Base-by-base conservation (phyloP, 2,113 vertebrate species). In the Chaetodon auriga region DNA sequence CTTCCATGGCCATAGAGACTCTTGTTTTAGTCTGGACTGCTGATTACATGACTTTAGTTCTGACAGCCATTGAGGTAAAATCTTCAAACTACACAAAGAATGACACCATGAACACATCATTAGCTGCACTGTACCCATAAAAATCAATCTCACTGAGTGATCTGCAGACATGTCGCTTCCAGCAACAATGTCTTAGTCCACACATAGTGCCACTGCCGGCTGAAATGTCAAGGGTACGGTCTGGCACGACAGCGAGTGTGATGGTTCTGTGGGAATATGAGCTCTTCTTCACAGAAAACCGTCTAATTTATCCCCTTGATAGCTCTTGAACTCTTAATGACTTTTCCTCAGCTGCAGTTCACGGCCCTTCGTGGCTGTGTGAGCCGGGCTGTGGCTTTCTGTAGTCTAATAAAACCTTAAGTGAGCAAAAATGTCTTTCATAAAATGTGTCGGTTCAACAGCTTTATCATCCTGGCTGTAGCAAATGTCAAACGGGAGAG, bases 341-440 rank as follows among this genome's bases (percentile, higher is more conserved):
- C 82, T 89, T 90, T 92, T 77, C 57, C 82, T 83, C 82, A 64
- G 77, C 82, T 84, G 68, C 53, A 75, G 86, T 83, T 81, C 90
- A 81, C 36, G 7, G 63, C 72, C 78, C 79, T 68, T 64, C 25
- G 30, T 63, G 73, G 62, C 60, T 49, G 35, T 38, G 69, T 13
- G 85, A 86, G 70, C 64, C n/a, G 25, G n/a, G 78, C 86, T 61
- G 73, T 69, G 78, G 81, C 76, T 91, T 93, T 80, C 84, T 87
- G 87, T 80, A 78, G 76, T 89, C 88, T 89, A 94, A 95, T 95
- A 95, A 95, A 95, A 93, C 88, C 72, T 87, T 93, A 93, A 94
- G 94, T 91, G 93, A 91, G 91, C 91, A 91, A 94, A 94, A 94
- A 92, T 78, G 90, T 90, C 90, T 89, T 94, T 94, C 93, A 93